Base-by-base conservation (phyloP, 2,113 vertebrate genomes). In the Asarcornis scutulata region DNA sequence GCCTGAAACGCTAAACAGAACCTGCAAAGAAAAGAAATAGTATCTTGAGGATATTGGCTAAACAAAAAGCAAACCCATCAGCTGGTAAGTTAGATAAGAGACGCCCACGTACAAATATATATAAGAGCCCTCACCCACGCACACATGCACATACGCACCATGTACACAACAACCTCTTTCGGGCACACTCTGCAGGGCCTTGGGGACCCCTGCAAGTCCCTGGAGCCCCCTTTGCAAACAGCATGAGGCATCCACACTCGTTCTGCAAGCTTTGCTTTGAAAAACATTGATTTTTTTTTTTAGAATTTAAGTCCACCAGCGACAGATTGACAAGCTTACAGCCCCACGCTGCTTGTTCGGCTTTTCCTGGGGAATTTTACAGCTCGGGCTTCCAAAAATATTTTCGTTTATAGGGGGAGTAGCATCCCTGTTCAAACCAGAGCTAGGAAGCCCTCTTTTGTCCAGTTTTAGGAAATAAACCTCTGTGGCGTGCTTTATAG, bases 21-120 rank as follows among this genome's bases (percentile, higher is more conserved):
- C 85, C 97, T 97, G 87, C n/a, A 95, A 97, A 91, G 32, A 96
- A 31, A 95, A 94, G 63, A 58, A 86, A 36, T 5, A 78, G 1
- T 22, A 69, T 18, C 23, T 38, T 95, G 42, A 92, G 67, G 83
- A 77, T 23, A 68, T 27, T 10, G 46, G 9, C 60, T 53, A 88
- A 88, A 88, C 58, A 88, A 53, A 80, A 78, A 68, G 23, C 50
- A 88, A 88, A 64, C 17, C 52, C 72, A 89, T 46, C 38, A 68
- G 68, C 58, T 92, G 62, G 59, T 74, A n/a, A 56, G 62, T 88
- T 67, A 88, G 38, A 23, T 38, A 84, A 67, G 67, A 93, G 46
- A 67, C 68, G 34, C 73, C 73, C 71, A 88, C 52, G 0, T 31
- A 67, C 20, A 81, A 71, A 87, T 14, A 85, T 8, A 52, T 36